phyloP scores from a whole-genome alignment of 64 coral and sea anemone genomes.

The Pocillopora verrucosa region DNA sequence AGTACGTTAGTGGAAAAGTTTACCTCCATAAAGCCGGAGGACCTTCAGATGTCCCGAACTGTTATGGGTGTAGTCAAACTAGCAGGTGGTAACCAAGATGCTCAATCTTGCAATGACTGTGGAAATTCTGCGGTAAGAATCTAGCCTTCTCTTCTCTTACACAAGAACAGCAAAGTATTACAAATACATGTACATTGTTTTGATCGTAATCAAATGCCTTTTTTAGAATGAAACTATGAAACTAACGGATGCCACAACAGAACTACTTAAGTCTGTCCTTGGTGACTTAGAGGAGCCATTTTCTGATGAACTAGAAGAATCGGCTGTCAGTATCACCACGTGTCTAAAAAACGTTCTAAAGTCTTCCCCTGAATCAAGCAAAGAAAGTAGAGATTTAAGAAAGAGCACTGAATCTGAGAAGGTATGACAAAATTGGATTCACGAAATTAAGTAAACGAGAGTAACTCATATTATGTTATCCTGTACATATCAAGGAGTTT shows the following conservation, averaged over 20 bases:
- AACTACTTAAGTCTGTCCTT: neutral
- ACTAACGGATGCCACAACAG: neutral
- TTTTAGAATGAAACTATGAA: neutral
- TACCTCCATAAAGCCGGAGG: neutral
- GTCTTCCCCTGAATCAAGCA: neutral
- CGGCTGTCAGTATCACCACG: neutral
- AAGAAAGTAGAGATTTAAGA: neutral
- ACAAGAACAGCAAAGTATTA: too few species aligned
- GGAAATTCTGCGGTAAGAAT: neutral
- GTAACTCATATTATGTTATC: too few species aligned
- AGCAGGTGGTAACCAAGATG: neutral
- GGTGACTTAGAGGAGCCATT: conserved; percentile 7
- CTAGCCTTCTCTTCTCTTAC: too few species aligned
- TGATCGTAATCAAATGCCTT: neutral
- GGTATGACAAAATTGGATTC: neutral
- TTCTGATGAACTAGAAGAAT: conserved; percentile 2
- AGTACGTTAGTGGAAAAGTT: neutral
- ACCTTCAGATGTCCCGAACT: neutral
- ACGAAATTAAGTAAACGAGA: too few species aligned
- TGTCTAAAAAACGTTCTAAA: conserved; percentile 19
- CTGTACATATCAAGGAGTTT: too few species aligned
- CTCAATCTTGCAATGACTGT: neutral
- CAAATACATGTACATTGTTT: too few species aligned
- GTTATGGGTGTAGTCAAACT: neutral
- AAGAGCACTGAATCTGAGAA: neutral